phyloP scores from a whole-genome alignment of 2,888 invertebrate species.

The Pemphredon lugubris region DNA sequence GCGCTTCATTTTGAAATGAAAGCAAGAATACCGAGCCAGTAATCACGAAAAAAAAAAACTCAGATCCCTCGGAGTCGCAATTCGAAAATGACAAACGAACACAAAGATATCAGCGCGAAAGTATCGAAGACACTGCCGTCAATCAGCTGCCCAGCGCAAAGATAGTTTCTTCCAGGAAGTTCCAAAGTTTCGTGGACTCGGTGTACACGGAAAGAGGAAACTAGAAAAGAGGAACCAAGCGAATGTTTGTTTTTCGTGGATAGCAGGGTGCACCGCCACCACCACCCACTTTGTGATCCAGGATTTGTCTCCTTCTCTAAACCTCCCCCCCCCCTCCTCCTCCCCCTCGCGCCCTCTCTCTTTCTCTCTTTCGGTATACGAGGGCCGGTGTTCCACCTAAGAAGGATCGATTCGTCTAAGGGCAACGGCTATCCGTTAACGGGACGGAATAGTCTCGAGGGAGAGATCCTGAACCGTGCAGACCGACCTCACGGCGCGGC shows the following conservation, averaged over 20 bases:
- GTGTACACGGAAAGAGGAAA: constrained; percentile 24
- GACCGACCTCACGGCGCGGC: constrained; percentile 36
- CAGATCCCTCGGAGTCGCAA: too few relatives aligned
- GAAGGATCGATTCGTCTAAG: constrained; percentile 75
- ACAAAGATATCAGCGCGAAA: background rate
- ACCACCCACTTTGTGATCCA: constrained; percentile 2
- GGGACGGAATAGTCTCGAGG: constrained; percentile 75
- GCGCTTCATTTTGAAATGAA: too few relatives aligned
- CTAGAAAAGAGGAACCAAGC: constrained; percentile 33
- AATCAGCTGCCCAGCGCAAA: constrained; percentile 20
- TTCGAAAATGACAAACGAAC: too few relatives aligned
- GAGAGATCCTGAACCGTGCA: constrained; percentile 69
- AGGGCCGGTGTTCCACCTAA: constrained; percentile 51
- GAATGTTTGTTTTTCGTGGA: constrained; percentile 60
- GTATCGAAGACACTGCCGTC: constrained; percentile 36
- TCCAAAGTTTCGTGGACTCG: constrained; percentile 38
- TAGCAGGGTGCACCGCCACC: constrained; percentile 16
- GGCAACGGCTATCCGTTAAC: constrained; percentile 75
- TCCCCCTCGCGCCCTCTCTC: too few relatives aligned
- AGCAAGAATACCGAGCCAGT: too few relatives aligned
- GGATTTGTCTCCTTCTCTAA: constrained; percentile 10
- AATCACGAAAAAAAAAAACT: too few relatives aligned
- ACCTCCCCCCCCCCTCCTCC: too few relatives aligned
- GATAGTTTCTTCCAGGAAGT: constrained; percentile 39
- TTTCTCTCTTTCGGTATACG: constrained; percentile 18